phyloP scores from a whole-genome alignment of 2,888 invertebrate species.

The Morpho achilles region DNA sequence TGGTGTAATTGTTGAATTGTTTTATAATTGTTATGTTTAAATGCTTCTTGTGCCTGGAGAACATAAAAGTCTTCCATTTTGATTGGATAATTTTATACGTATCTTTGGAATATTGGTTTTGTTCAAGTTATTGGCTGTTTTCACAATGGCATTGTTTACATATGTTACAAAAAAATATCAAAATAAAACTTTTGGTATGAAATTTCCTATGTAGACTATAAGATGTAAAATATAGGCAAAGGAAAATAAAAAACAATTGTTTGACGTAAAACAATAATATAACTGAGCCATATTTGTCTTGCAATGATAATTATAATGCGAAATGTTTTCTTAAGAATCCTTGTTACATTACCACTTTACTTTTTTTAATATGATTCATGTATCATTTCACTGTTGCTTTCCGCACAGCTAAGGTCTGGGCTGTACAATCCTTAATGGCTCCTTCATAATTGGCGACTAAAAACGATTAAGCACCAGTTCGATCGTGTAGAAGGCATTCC shows the following conservation, averaged over 20 bases:
- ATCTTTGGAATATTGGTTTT: slow-evolving; percentile 62
- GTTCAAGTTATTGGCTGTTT: slow-evolving; percentile 17
- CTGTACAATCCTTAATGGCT: no score
- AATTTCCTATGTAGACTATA: background rate
- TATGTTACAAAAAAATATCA: background rate
- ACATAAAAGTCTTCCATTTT: slow-evolving; percentile 60
- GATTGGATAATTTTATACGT: slow-evolving; percentile 38
- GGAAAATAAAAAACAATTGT: background rate
- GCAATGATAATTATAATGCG: background rate
- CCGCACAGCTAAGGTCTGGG: no score
- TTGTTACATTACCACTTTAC: no score
- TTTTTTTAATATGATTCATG: no score
- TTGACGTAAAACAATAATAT: slow-evolving; percentile 1
- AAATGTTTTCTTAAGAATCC: no score
- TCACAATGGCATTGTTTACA: slow-evolving; percentile 1
- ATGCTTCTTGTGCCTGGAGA: slow-evolving; percentile 36
- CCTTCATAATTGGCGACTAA: no score
- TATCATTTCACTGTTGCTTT: no score
- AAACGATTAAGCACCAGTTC: no score
- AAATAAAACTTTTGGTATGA: background rate
- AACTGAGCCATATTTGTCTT: background rate
- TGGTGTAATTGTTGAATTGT: slow-evolving; percentile 28
- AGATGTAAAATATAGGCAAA: background rate
- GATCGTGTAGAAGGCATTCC: no score
- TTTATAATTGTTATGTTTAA: slow-evolving; percentile 27